Evolutionary conservation across 64 coral and sea anemone genomes (phyloP).

Genomic region (Dendronephthya gigantea): DNA sequence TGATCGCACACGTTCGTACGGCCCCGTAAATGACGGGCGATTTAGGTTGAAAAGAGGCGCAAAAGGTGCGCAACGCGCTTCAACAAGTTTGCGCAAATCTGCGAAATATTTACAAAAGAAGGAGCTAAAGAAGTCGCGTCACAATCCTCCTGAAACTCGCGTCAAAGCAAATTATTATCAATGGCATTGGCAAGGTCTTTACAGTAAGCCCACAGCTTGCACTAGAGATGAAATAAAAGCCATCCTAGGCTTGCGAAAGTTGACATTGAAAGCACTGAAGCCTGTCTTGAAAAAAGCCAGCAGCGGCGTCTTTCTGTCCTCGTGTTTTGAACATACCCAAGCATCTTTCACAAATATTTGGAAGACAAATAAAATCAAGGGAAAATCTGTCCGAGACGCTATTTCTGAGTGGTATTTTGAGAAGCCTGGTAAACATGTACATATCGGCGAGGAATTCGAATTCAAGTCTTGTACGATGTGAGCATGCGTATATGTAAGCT

Average conservation of each 20-base stretch:
- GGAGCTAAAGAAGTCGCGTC: not conserved
- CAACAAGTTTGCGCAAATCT: not conserved
- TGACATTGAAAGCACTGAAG: conserved; percentile 58
- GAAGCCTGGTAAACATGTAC: conserved; percentile 39
- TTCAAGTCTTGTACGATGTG: not conserved
- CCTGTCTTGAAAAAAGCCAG: conserved; percentile 40
- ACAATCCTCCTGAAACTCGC: not conserved
- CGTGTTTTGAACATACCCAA: conserved; percentile 92
- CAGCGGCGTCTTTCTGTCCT: conserved; percentile 61
- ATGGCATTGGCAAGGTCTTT: not conserved
- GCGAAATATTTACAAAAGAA: no score
- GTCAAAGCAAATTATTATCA: not conserved
- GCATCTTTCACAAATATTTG: conserved; percentile 70
- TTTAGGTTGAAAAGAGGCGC: not conserved
- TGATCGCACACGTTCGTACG: no score
- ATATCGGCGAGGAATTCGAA: conserved; percentile 60
- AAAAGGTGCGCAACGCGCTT: not conserved
- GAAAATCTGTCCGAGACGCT: conserved; percentile 48
- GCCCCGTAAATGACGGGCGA: not conserved
- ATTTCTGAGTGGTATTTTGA: conserved; percentile 76
- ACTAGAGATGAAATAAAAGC: conserved; percentile 49
- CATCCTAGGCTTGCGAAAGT: conserved; percentile 60
- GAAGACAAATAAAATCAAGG: conserved; percentile 66
- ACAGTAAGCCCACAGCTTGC: conserved; percentile 81
- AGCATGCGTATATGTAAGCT: not conserved